phyloP scores from a whole-genome alignment of 2,888 invertebrate species.

The Drosophila helvetica region DNA sequence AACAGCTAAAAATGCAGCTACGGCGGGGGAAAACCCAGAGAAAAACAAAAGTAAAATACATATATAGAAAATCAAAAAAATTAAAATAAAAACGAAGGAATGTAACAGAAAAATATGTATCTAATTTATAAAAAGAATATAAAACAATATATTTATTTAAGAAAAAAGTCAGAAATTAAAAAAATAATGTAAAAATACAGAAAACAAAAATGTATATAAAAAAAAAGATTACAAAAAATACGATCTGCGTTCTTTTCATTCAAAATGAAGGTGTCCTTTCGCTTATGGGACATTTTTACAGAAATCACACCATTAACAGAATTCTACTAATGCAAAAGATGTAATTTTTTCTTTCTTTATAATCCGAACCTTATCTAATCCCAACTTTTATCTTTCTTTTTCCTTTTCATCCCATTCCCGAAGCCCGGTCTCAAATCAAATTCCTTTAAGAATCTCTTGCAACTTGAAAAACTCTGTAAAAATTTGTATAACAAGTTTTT shows the following conservation, averaged over 20 bases:
- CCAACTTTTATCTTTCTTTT: not conserved
- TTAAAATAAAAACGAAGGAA: too few relatives aligned
- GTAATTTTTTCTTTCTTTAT: not conserved
- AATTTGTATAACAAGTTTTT: not conserved
- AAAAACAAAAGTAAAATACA: not conserved
- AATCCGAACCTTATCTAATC: not conserved
- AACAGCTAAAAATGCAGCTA: constrained; percentile 37
- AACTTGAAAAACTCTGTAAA: not conserved
- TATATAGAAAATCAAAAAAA: not conserved
- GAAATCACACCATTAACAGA: too few relatives aligned
- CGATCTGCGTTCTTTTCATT: too few relatives aligned
- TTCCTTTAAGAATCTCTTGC: not conserved
- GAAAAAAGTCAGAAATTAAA: too few relatives aligned
- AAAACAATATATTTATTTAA: too few relatives aligned
- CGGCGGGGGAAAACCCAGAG: not conserved
- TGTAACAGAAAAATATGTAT: too few relatives aligned
- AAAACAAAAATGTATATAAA: too few relatives aligned
- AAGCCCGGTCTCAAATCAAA: not conserved
- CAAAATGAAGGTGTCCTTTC: too few relatives aligned
- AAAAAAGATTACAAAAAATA: too few relatives aligned
- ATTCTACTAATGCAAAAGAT: too few relatives aligned
- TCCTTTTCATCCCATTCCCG: not conserved
- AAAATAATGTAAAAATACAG: too few relatives aligned
- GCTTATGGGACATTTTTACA: not conserved
- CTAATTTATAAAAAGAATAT: too few relatives aligned